These are phyloP conservation scores for Aphidius colemani DNA, from an alignment of 2,888 invertebrate genomes.

Conservation along the genomic window DNA sequence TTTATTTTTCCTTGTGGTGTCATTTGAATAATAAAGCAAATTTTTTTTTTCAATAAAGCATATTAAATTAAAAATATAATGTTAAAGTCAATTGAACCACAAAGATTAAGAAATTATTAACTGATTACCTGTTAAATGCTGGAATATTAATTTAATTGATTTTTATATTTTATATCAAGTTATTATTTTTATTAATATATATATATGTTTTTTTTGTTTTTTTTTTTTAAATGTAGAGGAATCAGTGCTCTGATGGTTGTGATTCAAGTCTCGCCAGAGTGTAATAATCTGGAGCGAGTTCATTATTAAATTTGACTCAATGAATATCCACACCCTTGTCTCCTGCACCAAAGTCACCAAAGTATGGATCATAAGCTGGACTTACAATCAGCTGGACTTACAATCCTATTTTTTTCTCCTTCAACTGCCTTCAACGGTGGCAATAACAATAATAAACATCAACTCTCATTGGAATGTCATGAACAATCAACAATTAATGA, in stretches of 20 bases:
- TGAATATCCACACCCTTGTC: conserved; percentile 57
- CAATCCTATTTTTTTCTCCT: too few relatives aligned
- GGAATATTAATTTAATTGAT: conserved; percentile 43
- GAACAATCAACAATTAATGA: conserved; percentile 20
- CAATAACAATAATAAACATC: not conserved
- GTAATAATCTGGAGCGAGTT: conserved; percentile 46
- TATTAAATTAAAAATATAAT: not conserved
- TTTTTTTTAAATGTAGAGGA: conserved; percentile 58
- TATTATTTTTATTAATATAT: conserved; percentile 19
- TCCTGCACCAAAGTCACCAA: conserved; percentile 61
- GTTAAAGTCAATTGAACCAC: conserved; percentile 51
- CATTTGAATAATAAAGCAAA: conserved; percentile 51
- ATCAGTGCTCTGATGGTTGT: conserved; percentile 61
- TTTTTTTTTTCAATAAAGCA: not conserved
- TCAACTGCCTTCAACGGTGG: too few relatives aligned
- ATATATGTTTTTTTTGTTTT: conserved; percentile 50
- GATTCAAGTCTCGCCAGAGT: conserved; percentile 56
- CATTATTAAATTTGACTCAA: conserved; percentile 38
- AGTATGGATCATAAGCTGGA: conserved; percentile 58
- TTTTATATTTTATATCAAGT: too few relatives aligned
- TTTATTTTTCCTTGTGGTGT: conserved; percentile 54
- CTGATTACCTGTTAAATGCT: conserved; percentile 59
- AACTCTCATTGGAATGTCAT: conserved; percentile 29
- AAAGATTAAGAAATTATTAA: conserved; percentile 56
- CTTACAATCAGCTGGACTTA: conserved; percentile 55